Conservation (phyloP, 92 coral and sea anemone genomes). For the Porites lobata region DNA sequence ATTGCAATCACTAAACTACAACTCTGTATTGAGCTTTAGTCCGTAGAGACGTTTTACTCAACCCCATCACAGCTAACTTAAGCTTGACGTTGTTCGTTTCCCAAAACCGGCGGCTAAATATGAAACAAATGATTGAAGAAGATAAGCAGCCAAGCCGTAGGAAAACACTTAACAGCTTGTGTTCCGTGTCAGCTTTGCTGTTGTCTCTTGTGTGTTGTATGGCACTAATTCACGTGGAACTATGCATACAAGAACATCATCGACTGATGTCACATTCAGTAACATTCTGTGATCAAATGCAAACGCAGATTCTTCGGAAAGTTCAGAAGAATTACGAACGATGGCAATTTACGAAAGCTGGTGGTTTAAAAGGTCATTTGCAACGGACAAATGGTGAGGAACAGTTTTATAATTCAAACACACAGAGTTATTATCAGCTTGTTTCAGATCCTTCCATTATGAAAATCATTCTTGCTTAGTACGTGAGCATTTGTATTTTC, state of each 20-base stretch:
- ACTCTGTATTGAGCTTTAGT: too few relatives aligned
- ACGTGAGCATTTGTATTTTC: too few relatives aligned
- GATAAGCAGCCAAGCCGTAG: not conserved
- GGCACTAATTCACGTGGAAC: not conserved
- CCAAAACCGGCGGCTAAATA: not conserved
- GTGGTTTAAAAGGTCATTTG: not conserved
- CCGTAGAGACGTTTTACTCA: too few relatives aligned
- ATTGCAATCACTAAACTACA: too few relatives aligned
- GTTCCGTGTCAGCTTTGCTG: too few relatives aligned
- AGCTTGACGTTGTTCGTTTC: not conserved
- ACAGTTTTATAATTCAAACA: too few relatives aligned
- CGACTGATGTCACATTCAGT: not conserved
- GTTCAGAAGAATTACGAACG: not conserved
- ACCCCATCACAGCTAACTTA: not conserved
- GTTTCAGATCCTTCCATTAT: not conserved
- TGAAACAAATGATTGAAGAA: not conserved
- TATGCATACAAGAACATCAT: not conserved
- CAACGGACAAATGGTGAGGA: not conserved
- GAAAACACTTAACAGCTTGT: not conserved
- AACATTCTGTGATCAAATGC: not conserved
- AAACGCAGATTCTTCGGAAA: not conserved
- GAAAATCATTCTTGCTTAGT: too few relatives aligned
- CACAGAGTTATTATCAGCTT: not conserved
- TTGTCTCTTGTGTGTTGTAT: too few relatives aligned
- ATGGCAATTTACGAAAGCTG: not conserved